Conservation (phyloP, 2,797 vertebrate species). For the Philypnodon macrostomus region DNA sequence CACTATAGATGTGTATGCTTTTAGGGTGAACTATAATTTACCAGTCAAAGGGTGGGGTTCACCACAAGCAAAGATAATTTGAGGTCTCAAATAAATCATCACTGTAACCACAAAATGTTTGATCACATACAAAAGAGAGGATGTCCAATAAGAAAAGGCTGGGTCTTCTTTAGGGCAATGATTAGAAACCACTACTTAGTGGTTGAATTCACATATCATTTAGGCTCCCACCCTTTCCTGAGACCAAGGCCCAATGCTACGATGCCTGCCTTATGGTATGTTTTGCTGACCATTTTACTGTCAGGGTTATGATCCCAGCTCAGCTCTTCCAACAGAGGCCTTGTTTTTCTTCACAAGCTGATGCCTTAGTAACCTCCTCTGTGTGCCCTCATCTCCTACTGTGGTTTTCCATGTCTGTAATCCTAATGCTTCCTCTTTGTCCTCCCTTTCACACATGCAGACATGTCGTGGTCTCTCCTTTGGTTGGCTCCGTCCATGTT, state of each 20-base stretch:
- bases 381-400: conserved; percentile 41
- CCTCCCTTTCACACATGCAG: conserved; percentile 47
- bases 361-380: conserved; percentile 46
- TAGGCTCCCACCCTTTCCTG: conserved; percentile 58
- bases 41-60: conserved; percentile 55
- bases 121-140: conserved; percentile 43
- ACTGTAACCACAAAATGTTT: conserved; percentile 58
- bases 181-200: conserved; percentile 63
- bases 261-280: conserved; percentile 21
- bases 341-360: conserved; percentile 46
- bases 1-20: conserved; percentile 25
- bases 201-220: conserved; percentile 37
- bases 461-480: conserved; percentile 56
- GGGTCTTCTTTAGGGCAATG: conserved; percentile 33
- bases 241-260: conserved; percentile 27
- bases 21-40: conserved; percentile 63
- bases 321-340: conserved; percentile 45
- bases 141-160: conserved; percentile 36
- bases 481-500: conserved; percentile 63
- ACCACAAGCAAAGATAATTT: conserved; percentile 52
- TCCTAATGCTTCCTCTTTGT: conserved; percentile 43
- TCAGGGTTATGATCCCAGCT: conserved; percentile 30
- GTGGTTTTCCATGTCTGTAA: conserved; percentile 39
- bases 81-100: conserved; percentile 50
- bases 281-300: conserved; percentile 36